A percentile compares a stretch with the other conserved stretches of the same genome.
Evolutionary conservation across 2,888 invertebrate species (phyloP).

Genomic region (Meiosimyza decipiens): DNA sequence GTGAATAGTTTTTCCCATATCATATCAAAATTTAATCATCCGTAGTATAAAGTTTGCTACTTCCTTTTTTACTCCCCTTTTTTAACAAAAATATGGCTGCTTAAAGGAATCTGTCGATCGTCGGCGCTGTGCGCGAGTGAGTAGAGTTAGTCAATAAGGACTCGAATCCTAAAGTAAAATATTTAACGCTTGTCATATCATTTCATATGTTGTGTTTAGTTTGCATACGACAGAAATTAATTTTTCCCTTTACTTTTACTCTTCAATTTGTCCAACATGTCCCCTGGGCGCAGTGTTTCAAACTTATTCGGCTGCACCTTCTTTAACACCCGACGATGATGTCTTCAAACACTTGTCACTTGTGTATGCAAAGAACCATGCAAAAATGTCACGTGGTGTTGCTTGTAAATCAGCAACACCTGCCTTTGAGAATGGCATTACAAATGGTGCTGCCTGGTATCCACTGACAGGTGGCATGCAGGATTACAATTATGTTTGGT

Average conservation of each 20-base stretch:
- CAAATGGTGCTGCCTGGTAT: slow-evolving; percentile 95
- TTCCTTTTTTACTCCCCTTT: slow-evolving; percentile 42
- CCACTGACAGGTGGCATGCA: slow-evolving; percentile 78
- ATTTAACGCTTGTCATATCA: background rate
- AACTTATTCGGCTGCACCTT: slow-evolving; percentile 83
- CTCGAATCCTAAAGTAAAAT: background rate
- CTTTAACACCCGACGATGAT: slow-evolving; percentile 91
- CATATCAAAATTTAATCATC: slow-evolving; percentile 31
- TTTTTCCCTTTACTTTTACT: slow-evolving; percentile 5
- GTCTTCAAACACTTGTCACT: slow-evolving; percentile 87
- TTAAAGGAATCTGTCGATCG: slow-evolving; percentile 79
- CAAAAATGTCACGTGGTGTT: slow-evolving; percentile 87
- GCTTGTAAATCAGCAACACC: slow-evolving; percentile 82
- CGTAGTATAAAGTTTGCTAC: slow-evolving; percentile 58
- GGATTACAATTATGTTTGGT: slow-evolving; percentile 94
- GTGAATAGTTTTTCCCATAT: no score
- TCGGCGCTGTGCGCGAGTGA: slow-evolving; percentile 80
- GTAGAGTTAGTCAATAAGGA: slow-evolving; percentile 49
- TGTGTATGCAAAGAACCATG: slow-evolving; percentile 88
- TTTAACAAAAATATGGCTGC: slow-evolving; percentile 65
- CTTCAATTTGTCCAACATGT: slow-evolving; percentile 67
- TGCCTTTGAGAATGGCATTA: slow-evolving; percentile 88
- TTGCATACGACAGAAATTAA: background rate
- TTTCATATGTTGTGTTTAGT: background rate
- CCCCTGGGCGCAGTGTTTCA: slow-evolving; percentile 83